Base-by-base conservation (phyloP, 2,888 invertebrate genomes). In the Melanchra persicariae region DNA sequence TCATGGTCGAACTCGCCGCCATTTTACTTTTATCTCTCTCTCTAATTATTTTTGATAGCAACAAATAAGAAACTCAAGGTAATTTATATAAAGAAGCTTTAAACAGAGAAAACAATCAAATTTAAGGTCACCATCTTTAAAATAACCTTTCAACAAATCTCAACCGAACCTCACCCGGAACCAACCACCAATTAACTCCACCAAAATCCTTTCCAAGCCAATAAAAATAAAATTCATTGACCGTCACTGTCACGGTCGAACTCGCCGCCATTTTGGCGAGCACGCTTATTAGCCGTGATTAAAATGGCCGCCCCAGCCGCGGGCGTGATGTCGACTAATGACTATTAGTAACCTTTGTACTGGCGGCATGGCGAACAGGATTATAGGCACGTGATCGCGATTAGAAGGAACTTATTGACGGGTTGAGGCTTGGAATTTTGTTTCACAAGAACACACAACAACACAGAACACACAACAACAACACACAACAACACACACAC, bases 271-370 rank as follows among this genome's bases (percentile, higher is more conserved):
- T 77, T 74, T 79, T 49, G 4, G 55, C 12, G 83, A 86, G 26
- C n/a, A 17, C 45, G 49, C 79, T 88, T 89, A 89, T 88, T 89
- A 87, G 85, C 85, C 80, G 86, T 90, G 89, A 92, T 92, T 91
- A 92, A 91, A 91, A 88, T 88, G 74, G 85, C 85, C 74, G 85
- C 83, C 70, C 63, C 72, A 76, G 85, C 87, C 85, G 83, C 82
- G 79, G 80, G 89, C 89, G 89, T 90, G 91, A 90, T 91, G 87
- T 83, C 89, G 88, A 90, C 88, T 91, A 92, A 92, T 89, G 89
- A 89, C 89, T 89, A 87, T 88, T 87, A 87, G 87, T 81, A 85
- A 83, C 85, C 87, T 87, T 86, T 87, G 87, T 84, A 82, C 81
- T 61, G 84, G 34, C 26, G n/a, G 61, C 62, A 40, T 64, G 62